Conservation (phyloP, 2,888 invertebrate genomes). For the Hemicrepidius hirtus region DNA sequence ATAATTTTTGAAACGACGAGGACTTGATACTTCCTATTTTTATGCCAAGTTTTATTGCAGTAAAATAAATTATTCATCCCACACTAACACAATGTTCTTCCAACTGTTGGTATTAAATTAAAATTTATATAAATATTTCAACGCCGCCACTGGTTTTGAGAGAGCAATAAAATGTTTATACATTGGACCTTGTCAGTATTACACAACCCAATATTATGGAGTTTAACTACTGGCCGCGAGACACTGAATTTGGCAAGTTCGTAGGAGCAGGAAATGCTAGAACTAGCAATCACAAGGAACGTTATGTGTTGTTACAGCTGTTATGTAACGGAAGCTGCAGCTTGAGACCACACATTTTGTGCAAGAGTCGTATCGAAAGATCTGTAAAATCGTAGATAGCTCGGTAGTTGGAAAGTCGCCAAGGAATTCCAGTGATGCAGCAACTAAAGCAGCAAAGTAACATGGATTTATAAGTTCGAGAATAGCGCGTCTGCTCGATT, state of each 20-base stretch:
- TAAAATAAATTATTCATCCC: not conserved
- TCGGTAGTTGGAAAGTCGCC: conserved; percentile 28
- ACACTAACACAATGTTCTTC: not conserved
- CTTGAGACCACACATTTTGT: conserved; percentile 27
- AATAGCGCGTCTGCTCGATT: conserved; percentile 24
- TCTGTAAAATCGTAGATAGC: conserved; percentile 25
- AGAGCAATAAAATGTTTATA: conserved; percentile 20
- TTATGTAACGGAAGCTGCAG: conserved; percentile 35
- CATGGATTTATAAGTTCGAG: conserved; percentile 38
- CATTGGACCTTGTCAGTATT: conserved; percentile 1
- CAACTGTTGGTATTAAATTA: conserved; percentile 2
- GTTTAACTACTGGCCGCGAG: conserved; percentile 13
- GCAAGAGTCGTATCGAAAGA: conserved; percentile 24
- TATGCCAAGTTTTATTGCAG: not conserved
- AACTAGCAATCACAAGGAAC: conserved; percentile 18
- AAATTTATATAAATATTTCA: not conserved
- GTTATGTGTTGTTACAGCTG: not conserved
- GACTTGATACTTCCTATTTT: not conserved
- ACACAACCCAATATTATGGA: conserved; percentile 8
- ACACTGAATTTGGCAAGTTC: conserved; percentile 30
- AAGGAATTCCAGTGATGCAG: conserved; percentile 32
- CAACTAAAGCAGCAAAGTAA: conserved; percentile 21
- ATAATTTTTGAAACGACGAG: not conserved
- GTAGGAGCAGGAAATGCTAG: conserved; percentile 28
- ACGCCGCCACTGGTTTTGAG: not conserved